A percentile compares a stretch with the other conserved stretches of the same genome.
These are phyloP conservation scores for Anarsia innoxiella DNA, from an alignment of 2,888 invertebrate genomes.

Conservation along the genomic window DNA sequence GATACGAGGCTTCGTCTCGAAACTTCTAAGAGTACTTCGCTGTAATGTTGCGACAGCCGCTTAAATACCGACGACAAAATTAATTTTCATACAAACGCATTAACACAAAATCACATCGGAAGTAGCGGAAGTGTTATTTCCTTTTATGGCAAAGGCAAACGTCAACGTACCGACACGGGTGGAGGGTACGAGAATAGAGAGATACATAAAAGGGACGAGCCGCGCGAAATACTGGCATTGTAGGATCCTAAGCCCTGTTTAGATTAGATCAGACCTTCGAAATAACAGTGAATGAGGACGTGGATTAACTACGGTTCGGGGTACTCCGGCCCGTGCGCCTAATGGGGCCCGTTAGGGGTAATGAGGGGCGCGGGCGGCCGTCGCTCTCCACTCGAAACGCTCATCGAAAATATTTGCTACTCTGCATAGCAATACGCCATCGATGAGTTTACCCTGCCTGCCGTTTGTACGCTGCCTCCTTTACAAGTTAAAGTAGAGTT, in stretches of 20 bases:
- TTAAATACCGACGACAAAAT: conserved; percentile 34
- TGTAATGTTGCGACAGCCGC: conserved; percentile 25
- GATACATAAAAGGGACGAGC: conserved; percentile 72
- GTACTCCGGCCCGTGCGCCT: conserved; percentile 70
- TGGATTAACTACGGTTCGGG: conserved; percentile 75
- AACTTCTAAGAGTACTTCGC: conserved; percentile 14
- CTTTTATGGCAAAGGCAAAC: conserved; percentile 61
- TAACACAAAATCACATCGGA: conserved; percentile 52
- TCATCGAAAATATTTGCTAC: conserved; percentile 36
- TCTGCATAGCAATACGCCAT: conserved; percentile 22
- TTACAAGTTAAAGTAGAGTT: no score
- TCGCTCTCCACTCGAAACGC: conserved; percentile 34
- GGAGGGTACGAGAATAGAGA: conserved; percentile 58
- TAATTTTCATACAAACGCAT: conserved; percentile 51
- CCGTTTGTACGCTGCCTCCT: no score
- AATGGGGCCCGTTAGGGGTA: conserved; percentile 71
- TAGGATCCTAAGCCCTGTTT: conserved; percentile 73
- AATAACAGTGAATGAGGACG: conserved; percentile 76
- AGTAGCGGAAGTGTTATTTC: conserved; percentile 65
- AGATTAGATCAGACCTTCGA: conserved; percentile 76
- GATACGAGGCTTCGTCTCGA: conserved; percentile 8
- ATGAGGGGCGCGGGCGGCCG: conserved; percentile 60
- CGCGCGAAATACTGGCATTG: conserved; percentile 70
- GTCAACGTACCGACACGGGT: conserved; percentile 46
- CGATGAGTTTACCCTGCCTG: conserved; percentile 1